Evolutionary conservation across 2,888 invertebrate genomes (phyloP).

Genomic region (Ophion obscuratus): DNA sequence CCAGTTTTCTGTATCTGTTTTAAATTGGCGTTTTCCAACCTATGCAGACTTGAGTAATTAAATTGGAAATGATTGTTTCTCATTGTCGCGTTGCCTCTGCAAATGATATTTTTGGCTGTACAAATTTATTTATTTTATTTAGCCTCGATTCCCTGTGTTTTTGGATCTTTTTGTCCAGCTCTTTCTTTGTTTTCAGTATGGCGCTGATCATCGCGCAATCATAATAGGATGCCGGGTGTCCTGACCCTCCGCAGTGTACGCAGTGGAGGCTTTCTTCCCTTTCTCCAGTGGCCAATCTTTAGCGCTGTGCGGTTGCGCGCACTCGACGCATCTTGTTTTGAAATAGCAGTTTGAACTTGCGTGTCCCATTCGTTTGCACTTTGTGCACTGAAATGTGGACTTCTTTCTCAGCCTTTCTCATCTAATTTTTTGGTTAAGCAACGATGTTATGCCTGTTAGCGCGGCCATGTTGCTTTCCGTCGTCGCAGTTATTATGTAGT

Average conservation of each 20-base stretch:
- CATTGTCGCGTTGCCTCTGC: not conserved
- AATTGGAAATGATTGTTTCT: too few relatives aligned
- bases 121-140: conserved; percentile 9
- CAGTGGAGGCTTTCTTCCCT: too few relatives aligned
- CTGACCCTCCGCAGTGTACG: too few relatives aligned
- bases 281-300: too few relatives aligned
- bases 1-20: too few relatives aligned
- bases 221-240: not conserved
- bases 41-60: too few relatives aligned
- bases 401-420: conserved; percentile 47
- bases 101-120: not conserved
- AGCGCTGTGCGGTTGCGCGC: too few relatives aligned
- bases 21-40: too few relatives aligned
- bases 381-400: conserved; percentile 50
- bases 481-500: conserved; percentile 14
- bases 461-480: not conserved
- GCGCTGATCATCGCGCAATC: conserved; percentile 17
- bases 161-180: not conserved
- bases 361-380: too few relatives aligned
- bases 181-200: conserved; percentile 3
- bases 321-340: too few relatives aligned
- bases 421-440: conserved; percentile 32
- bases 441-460: not conserved
- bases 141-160: conserved; percentile 6
- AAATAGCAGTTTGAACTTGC: too few relatives aligned